Base-by-base conservation (phyloP, 2,888 invertebrate species). In the Serrognathus titanus region DNA sequence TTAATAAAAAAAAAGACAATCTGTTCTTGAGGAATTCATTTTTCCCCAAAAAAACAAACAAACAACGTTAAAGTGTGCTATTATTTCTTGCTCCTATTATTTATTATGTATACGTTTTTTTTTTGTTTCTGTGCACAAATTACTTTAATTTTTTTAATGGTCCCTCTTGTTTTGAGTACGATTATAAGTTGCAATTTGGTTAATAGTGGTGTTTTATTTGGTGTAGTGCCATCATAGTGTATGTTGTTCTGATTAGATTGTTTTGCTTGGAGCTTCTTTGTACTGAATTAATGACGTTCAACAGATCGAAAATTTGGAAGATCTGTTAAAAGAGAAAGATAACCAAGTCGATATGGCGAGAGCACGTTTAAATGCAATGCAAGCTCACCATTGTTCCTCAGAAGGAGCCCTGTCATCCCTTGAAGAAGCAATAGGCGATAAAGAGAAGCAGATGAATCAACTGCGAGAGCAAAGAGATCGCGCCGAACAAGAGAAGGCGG, bases 231-330 rank as follows among this genome's bases (percentile, higher is more conserved):
- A 31, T 31, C 10, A 13, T 43, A 43, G 43, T 43, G 43, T 10
- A 10, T 16, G 43, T 43, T 43, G 20, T 40, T 40, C 16, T 40
- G 40, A 40, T 12, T 40, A 40, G 40, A 16, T 16, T 13, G 43
- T 43, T 43, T 11, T 20, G 16, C 12, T 31, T 6, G 24, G 24
- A 31, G 24, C 48, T n/a, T 36, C 8, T 31, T 3, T 13, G 31
- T 11, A 16, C 36, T 20, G 24, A 48, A 24, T 46, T 48, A 31
- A n/a, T 36, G 35, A 46, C 55, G 46, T 63, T 60, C 63, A 64
- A 59, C 74, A 98, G 95, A 93, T 98, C 73, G 98, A 99, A 80
- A 97, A 96, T 76, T 81, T 98, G 63, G 99, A 99, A 81, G 97
- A 97, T 73, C 82, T 96, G 52, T 82, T 99, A 51, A 94, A 95